These are phyloP conservation scores for Epizoanthus scotinus DNA, from an alignment of 92 coral and sea anemone species.

Conservation along the genomic window DNA sequence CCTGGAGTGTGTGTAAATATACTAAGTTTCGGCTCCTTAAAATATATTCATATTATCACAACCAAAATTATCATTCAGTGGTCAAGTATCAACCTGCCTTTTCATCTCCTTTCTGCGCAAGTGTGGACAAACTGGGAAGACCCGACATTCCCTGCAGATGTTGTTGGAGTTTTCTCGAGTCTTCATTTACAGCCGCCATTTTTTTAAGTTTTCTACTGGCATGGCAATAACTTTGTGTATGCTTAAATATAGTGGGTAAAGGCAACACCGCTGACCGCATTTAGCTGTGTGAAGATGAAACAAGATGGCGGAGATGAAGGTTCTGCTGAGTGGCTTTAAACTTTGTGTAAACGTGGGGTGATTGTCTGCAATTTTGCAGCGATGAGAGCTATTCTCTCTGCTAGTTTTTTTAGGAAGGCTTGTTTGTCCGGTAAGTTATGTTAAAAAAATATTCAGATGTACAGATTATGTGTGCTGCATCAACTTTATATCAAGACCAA, in stretches of 20 bases:
- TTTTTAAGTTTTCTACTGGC: conserved; percentile 12
- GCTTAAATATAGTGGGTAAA: not conserved
- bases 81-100: conserved; percentile 44
- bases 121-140: conserved; percentile 75
- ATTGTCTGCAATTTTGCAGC: not conserved
- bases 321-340: not conserved
- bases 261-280: conserved; percentile 20
- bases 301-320: conserved; percentile 45
- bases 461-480: no score
- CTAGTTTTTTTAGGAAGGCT: conserved; percentile 56
- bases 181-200: conserved; percentile 55
- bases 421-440: conserved; percentile 62
- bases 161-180: conserved; percentile 50
- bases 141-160: conserved; percentile 62
- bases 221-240: conserved; percentile 25
- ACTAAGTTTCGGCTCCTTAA: no score
- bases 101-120: conserved; percentile 94
- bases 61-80: not conserved
- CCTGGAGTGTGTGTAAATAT: no score
- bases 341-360: not conserved
- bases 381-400: conserved; percentile 55
- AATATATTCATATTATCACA: not conserved
- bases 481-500: no score
- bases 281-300: not conserved
- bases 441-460: not conserved